Conservation (phyloP, 2,888 invertebrate species). For the Tryphoninae sp. region DNA sequence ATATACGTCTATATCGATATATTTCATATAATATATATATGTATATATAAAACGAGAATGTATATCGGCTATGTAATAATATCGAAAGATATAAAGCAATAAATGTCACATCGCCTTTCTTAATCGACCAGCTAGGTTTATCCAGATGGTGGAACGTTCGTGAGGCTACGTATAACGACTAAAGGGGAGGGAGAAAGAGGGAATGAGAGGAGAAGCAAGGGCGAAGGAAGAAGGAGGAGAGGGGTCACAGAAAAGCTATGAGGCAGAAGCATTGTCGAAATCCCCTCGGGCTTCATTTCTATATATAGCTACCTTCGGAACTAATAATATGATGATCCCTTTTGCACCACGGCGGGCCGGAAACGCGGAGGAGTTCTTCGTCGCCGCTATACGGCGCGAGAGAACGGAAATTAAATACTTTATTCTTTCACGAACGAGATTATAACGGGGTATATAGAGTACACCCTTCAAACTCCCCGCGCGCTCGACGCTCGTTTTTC, state of each 20-base stretch:
- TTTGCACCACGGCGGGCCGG: constrained; percentile 37
- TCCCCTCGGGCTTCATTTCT: constrained; percentile 57
- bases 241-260: constrained; percentile 23
- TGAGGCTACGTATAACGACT: constrained; percentile 14
- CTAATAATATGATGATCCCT: constrained; percentile 63
- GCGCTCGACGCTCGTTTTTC: background rate
- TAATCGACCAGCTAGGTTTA: constrained; percentile 52
- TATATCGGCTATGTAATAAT: constrained; percentile 44
- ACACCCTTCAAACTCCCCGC: background rate
- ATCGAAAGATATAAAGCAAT: constrained; percentile 61
- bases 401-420: constrained; percentile 62
- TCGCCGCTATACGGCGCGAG: constrained; percentile 33
- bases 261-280: constrained; percentile 46
- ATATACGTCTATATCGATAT: too few relatives aligned
- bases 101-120: constrained; percentile 60
- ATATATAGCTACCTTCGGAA: constrained; percentile 57
- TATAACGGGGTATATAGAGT: constrained; percentile 45
- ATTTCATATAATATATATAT: constrained; percentile 8
- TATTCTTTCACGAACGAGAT: constrained; percentile 56
- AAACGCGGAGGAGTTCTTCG: constrained; percentile 27
- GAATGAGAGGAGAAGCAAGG: background rate
- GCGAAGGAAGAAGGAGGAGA: background rate
- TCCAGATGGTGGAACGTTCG: constrained; percentile 44
- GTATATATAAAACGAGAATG: constrained; percentile 32
- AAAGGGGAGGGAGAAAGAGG: background rate